A percentile compares a stretch with the other conserved stretches of the same genome.
These are phyloP conservation scores for Penaeus chinensis DNA, from an alignment of 1,140 invertebrate species.

Conservation along the genomic window DNA sequence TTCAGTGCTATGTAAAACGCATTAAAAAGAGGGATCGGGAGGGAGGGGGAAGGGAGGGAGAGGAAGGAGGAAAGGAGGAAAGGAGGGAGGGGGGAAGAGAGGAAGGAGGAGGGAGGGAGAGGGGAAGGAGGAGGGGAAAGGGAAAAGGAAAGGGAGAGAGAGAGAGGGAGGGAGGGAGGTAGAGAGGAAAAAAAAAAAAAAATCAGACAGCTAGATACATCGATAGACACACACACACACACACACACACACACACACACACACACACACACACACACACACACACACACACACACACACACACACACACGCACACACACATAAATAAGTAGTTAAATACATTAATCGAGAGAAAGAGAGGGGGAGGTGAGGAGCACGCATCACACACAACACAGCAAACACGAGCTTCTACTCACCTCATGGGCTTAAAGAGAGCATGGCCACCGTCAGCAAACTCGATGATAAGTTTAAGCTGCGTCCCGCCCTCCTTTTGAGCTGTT, in stretches of 20 bases:
- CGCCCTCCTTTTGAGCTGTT: constrained; percentile 90
- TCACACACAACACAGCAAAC: not conserved
- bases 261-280: not conserved
- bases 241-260: too few relatives aligned
- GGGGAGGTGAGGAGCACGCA: too few relatives aligned
- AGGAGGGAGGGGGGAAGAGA: constrained; percentile 25
- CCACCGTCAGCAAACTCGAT: constrained; percentile 91
- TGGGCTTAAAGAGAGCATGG: constrained; percentile 97
- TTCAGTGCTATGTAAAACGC: too few relatives aligned
- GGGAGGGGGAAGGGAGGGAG: too few relatives aligned
- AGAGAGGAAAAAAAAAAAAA: not conserved
- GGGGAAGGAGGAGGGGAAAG: not conserved
- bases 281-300: not conserved
- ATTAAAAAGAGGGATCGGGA: too few relatives aligned
- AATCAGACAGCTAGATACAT: not conserved
- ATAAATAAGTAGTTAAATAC: too few relatives aligned
- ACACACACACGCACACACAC: not conserved
- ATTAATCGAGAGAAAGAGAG: too few relatives aligned
- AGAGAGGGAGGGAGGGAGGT: not conserved
- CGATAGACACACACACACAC: not conserved
- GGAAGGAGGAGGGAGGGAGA: constrained; percentile 30
- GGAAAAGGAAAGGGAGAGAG: too few relatives aligned
- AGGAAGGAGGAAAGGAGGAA: not conserved
- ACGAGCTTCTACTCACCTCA: constrained; percentile 78
- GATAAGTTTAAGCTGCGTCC: constrained; percentile 95